Percentiles rank a stretch among this genome's conserved stretches.
These are phyloP conservation scores for Temnothorax ravouxi DNA, from an alignment of 2,888 invertebrate species.

Conservation along the genomic window DNA sequence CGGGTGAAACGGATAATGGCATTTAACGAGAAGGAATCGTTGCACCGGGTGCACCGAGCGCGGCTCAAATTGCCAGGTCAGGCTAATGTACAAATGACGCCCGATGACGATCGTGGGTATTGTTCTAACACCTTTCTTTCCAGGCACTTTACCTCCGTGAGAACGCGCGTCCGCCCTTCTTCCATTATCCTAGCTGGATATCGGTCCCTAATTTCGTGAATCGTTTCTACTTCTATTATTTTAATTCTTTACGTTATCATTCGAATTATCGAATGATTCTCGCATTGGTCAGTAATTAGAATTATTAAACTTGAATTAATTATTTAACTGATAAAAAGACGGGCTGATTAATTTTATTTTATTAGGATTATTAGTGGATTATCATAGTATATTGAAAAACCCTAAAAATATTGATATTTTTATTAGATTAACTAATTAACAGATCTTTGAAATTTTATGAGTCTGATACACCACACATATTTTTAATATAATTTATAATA, in stretches of 20 bases:
- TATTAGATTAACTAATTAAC: constrained; percentile 20
- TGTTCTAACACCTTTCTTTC: constrained; percentile 79
- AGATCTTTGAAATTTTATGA: background rate
- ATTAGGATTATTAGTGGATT: background rate
- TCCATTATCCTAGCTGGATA: constrained; percentile 71
- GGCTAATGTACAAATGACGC: constrained; percentile 84
- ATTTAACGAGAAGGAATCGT: constrained; percentile 81
- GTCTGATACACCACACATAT: background rate
- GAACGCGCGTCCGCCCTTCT: constrained; percentile 74
- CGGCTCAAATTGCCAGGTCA: constrained; percentile 83
- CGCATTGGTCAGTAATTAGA: background rate
- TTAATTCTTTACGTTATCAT: background rate
- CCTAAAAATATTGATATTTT: background rate
- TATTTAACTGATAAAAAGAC: background rate
- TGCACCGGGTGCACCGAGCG: constrained; percentile 70
- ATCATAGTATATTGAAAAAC: background rate
- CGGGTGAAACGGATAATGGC: constrained; percentile 85
- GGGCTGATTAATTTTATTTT: background rate
- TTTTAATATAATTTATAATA: background rate
- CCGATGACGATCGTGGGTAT: constrained; percentile 75
- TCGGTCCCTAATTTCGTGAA: background rate
- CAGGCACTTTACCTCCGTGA: constrained; percentile 73
- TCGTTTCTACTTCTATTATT: background rate
- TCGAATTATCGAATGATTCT: background rate
- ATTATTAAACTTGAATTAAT: background rate